phyloP scores from a whole-genome alignment of 2,888 invertebrate species.

The Cremastobaeus sp. region DNA sequence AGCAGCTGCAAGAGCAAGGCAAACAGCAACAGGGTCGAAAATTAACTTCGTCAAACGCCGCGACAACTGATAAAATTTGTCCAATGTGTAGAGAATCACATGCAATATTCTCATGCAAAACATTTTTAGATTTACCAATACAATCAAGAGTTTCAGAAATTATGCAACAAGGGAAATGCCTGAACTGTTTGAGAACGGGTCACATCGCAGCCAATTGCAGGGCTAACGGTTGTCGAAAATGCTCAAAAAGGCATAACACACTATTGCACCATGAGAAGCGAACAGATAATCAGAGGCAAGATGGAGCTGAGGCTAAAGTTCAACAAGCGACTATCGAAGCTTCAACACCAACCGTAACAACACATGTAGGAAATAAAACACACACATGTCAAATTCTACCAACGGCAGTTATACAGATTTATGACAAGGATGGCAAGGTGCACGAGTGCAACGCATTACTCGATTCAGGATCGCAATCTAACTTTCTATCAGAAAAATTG shows the following conservation, averaged over 20 bases:
- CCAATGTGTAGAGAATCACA: conserved; percentile 7
- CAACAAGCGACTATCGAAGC: background rate
- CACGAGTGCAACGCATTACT: conserved; percentile 18
- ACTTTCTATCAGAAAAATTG: background rate
- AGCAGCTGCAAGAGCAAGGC: no score
- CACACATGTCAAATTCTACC: conserved; percentile 8
- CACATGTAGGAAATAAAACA: background rate
- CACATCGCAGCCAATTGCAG: conserved; percentile 1
- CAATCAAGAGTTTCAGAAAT: background rate
- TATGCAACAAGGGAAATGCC: background rate
- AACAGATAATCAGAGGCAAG: background rate
- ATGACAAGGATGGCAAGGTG: background rate
- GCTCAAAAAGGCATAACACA: conserved; percentile 13
- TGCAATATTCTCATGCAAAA: conserved; percentile 11
- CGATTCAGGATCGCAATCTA: conserved; percentile 22
- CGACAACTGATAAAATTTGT: no score
- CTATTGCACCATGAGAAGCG: conserved; percentile 3
- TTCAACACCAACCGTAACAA: background rate
- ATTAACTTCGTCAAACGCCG: no score
- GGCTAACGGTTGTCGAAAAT: conserved; percentile 7
- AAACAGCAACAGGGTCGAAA: no score
- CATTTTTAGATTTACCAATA: background rate
- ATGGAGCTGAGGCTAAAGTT: background rate
- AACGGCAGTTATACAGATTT: conserved; percentile 16
- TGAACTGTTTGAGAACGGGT: conserved; percentile 7